Conservation (phyloP, 2,888 invertebrate genomes). For the Keiferia lycopersicella region DNA sequence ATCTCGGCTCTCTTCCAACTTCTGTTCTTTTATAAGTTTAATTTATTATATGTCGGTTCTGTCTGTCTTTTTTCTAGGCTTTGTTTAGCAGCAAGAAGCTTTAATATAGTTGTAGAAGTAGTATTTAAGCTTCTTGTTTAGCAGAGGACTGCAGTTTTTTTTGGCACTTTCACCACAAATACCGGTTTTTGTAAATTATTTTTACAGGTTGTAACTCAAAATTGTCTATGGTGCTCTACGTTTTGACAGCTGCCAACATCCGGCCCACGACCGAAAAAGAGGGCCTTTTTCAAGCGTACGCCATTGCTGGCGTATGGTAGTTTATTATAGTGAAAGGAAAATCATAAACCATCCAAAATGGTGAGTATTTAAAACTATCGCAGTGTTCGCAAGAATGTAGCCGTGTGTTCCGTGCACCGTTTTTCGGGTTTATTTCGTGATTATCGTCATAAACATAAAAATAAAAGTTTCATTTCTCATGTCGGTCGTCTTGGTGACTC, state of each 20-base stretch:
- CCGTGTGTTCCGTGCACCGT: conserved; percentile 48
- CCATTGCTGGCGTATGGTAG: conserved; percentile 93
- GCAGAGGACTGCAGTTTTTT: not conserved
- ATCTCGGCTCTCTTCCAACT: no score
- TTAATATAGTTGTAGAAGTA: no score
- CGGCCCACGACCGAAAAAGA: conserved; percentile 54
- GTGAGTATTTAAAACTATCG: conserved; percentile 79
- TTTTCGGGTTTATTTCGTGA: conserved; percentile 59
- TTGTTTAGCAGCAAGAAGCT: no score
- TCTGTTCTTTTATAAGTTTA: not conserved
- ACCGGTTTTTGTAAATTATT: conserved; percentile 13
- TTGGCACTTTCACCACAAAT: not conserved
- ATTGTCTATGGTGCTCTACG: conserved; percentile 56
- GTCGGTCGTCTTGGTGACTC: conserved; percentile 61
- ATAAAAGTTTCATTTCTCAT: conserved; percentile 48
- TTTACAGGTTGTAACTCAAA: conserved; percentile 11
- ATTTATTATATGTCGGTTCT: not conserved
- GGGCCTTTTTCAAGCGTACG: conserved; percentile 91
- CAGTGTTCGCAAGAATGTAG: conserved; percentile 57
- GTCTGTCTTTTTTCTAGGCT: no score
- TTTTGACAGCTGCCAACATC: conserved; percentile 58
- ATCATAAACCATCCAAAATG: conserved; percentile 93
- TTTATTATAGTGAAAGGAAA: conserved; percentile 84
- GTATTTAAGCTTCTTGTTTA: not conserved
- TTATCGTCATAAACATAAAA: conserved; percentile 44